A percentile compares a stretch with the other conserved stretches of the same genome.
Evolutionary conservation across 2,113 vertebrate genomes (phyloP).

Genomic region (Periophthalmus modestus): DNA sequence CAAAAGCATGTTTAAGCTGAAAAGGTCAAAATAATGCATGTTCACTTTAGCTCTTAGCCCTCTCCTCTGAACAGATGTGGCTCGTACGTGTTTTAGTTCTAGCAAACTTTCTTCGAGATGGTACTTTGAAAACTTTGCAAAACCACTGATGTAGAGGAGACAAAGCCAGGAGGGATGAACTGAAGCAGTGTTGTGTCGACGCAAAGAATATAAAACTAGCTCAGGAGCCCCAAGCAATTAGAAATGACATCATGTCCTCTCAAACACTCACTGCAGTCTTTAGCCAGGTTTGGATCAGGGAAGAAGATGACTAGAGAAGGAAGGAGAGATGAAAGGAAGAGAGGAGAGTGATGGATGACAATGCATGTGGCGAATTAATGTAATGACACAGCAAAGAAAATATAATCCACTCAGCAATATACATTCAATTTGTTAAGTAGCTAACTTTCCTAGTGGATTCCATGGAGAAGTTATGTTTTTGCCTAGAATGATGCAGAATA

Average conservation of each 20-base stretch:
- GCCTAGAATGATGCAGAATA: too few relatives aligned
- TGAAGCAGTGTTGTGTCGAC: constrained; percentile 19
- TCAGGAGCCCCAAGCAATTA: constrained; percentile 48
- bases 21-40: too few relatives aligned
- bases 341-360: constrained; percentile 43
- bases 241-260: constrained; percentile 54
- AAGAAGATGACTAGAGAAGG: constrained; percentile 17
- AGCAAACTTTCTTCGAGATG: neutral
- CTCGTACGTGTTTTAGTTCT: neutral
- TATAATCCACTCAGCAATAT: constrained; percentile 16
- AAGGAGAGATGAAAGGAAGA: constrained; percentile 6
- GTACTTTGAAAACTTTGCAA: neutral
- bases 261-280: constrained; percentile 22
- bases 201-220: constrained; percentile 45
- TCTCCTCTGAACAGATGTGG: too few relatives aligned
- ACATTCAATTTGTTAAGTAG: neutral
- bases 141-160: constrained; percentile 14
- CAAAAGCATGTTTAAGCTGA: neutral
- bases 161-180: constrained; percentile 17
- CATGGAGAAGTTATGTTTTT: neutral
- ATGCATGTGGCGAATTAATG: constrained; percentile 51
- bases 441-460: neutral
- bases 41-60: too few relatives aligned
- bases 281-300: constrained; percentile 28
- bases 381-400: constrained; percentile 18